Base-by-base conservation (phyloP, 1,140 invertebrate genomes). In the Drosophila lowei region DNA sequence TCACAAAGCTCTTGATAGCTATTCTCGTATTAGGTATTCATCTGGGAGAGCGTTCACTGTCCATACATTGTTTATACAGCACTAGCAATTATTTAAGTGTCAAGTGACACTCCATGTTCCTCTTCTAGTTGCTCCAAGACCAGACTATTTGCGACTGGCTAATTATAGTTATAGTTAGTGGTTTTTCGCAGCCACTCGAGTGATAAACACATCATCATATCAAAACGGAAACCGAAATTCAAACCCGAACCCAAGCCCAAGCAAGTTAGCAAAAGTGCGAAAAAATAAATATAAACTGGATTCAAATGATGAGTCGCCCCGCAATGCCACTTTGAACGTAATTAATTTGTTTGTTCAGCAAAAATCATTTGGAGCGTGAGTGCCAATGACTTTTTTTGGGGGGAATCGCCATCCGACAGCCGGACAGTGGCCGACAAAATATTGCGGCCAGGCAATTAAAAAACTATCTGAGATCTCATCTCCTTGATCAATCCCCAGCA, bases 271-370 rank as follows among this genome's bases (percentile, higher is more conserved):
- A 52, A 52, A 67, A 56, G 18, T 8, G 61, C 43, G 30, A 65
- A 43, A 38, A 56, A 67, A 34, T 48, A 48, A 13, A 68, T 30
- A 42, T 25, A 25, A 5, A 5, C 23, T 68, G 48, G 43, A 42
- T 11, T 56, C 21, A 8, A 23, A 43, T 50, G 64, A 18, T 46
- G 28, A 28, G n/a, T 46, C 23, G 48, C 28, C 47, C 28, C 18
- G 7, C 38, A 66, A 38, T 3, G 16, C 43, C 56, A 59, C 34
- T 59, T 72, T 28, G 16, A 70, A 60, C 23, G 34, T 53, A 63
- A 73, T 72, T 72, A 61, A 72, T 64, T 64, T 63, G 34, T 42
- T 56, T 63, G 38, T 58, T 52, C 57, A 52, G 28, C 48, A 58
- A 74, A 57, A 72, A 56, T 43, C 6, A 48, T 18, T 21, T 64